These are phyloP conservation scores for Oreochromis aureus DNA, from an alignment of 2,113 vertebrate species.

Conservation along the genomic window DNA sequence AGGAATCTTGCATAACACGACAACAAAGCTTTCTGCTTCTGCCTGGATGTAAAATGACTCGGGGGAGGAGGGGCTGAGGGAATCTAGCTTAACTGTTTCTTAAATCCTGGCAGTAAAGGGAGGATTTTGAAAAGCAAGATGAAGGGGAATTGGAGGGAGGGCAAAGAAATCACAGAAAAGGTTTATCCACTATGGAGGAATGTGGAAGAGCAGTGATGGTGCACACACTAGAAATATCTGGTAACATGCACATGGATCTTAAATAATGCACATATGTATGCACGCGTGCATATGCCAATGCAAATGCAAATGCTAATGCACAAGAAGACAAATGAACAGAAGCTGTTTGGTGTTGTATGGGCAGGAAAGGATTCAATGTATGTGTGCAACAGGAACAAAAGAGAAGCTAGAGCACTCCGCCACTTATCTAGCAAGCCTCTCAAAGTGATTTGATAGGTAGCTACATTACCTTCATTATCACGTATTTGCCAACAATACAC, in stretches of 20 bases:
- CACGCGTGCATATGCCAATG: neutral
- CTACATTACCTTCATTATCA: neutral
- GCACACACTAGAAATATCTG: neutral
- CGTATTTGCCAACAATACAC: neutral
- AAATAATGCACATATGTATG: neutral
- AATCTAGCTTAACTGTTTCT: conserved; percentile 13
- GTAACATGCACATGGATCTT: neutral
- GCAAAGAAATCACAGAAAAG: neutral
- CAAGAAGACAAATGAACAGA: neutral
- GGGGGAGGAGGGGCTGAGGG: neutral
- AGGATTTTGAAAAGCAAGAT: neutral
- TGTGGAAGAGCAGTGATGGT: neutral
- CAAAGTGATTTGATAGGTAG: neutral
- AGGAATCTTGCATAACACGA: conserved; percentile 44
- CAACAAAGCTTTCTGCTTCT: conserved; percentile 41
- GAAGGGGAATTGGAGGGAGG: neutral
- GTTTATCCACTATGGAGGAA: neutral
- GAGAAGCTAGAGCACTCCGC: neutral
- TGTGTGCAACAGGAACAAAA: neutral
- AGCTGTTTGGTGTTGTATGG: neutral
- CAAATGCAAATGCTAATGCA: neutral
- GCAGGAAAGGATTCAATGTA: neutral
- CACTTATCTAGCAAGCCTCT: neutral
- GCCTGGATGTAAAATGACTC: neutral
- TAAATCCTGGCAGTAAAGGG: conserved; percentile 15